These are phyloP conservation scores for Listronotus oregonensis DNA, from an alignment of 1,140 invertebrate genomes.

Conservation along the genomic window DNA sequence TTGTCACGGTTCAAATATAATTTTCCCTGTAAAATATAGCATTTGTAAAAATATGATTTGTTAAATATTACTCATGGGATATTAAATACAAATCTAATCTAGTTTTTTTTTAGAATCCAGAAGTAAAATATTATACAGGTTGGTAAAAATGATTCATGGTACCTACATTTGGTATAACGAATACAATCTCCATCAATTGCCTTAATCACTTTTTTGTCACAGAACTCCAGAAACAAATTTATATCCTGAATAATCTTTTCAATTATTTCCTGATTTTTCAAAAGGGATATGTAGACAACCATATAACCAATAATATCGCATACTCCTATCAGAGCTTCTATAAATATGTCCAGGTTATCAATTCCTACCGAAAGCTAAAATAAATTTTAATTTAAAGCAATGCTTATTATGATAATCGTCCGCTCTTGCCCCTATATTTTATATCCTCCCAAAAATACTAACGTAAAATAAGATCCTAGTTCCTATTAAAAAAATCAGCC, in stretches of 20 bases:
- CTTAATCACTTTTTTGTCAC: slow-evolving; percentile 4
- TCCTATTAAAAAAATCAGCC: too few species aligned
- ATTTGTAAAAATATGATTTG: too few species aligned
- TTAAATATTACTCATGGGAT: background rate
- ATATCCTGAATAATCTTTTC: slow-evolving; percentile 24
- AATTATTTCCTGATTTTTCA: slow-evolving; percentile 19
- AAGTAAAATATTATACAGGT: too few species aligned
- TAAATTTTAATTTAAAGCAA: background rate
- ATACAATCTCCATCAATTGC: slow-evolving; percentile 9
- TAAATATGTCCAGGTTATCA: slow-evolving; percentile 12
- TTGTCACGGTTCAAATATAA: too few species aligned
- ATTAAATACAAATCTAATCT: background rate
- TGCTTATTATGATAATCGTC: too few species aligned
- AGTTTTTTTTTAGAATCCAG: too few species aligned
- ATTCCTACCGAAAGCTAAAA: slow-evolving; percentile 20
- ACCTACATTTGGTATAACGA: slow-evolving; percentile 27
- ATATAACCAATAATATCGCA: slow-evolving; percentile 19
- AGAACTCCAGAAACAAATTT: slow-evolving; percentile 16
- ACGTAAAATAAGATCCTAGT: too few species aligned
- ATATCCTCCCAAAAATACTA: too few species aligned
- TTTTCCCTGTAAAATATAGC: too few species aligned
- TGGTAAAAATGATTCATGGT: too few species aligned
- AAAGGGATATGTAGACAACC: slow-evolving; percentile 9
- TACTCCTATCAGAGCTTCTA: slow-evolving; percentile 21
- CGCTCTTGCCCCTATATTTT: too few species aligned